Percentiles rank a stretch among this genome's conserved stretches.
phyloP scores from a whole-genome alignment of 2,888 invertebrate species.

The Isotomurus palustris region DNA sequence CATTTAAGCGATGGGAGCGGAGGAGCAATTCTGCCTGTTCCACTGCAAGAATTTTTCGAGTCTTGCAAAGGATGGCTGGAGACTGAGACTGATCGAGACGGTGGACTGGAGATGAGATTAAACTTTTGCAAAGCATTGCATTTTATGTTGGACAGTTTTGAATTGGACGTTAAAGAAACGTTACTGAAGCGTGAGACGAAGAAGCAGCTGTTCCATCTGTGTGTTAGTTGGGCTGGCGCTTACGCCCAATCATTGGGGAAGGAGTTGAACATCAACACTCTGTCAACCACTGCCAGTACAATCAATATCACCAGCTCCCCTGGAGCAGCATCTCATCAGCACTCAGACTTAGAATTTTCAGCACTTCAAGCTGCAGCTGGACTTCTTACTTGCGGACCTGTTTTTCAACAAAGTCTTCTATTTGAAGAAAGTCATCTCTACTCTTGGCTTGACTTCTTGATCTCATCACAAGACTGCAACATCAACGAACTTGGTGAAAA shows the following conservation, averaged over 20 bases:
- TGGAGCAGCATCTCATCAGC: slow-evolving; percentile 39
- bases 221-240: slow-evolving; percentile 90
- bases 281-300: slow-evolving; percentile 16
- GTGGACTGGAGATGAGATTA: slow-evolving; percentile 42
- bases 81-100: slow-evolving; percentile 43
- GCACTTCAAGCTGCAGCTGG: slow-evolving; percentile 87
- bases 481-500: slow-evolving; percentile 47
- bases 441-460: slow-evolving; percentile 85
- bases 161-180: slow-evolving; percentile 53
- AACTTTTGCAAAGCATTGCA: slow-evolving; percentile 40
- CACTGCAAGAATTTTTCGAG: slow-evolving; percentile 42
- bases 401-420: slow-evolving; percentile 78
- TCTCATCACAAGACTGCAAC: slow-evolving; percentile 69
- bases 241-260: slow-evolving; percentile 62
- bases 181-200: slow-evolving; percentile 81
- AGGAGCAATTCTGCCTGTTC: slow-evolving; percentile 27
- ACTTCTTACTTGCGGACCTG: slow-evolving; percentile 89
- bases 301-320: slow-evolving; percentile 15
- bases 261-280: slow-evolving; percentile 12
- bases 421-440: slow-evolving; percentile 89
- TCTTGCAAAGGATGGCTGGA: slow-evolving; percentile 43
- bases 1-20: slow-evolving; percentile 30
- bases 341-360: slow-evolving; percentile 53
- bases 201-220: slow-evolving; percentile 81
- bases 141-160: slow-evolving; percentile 37